Evolutionary conservation across 2,888 invertebrate species (phyloP), one percentile per base, ranked within the genome.

Genomic region (Malachius bipustulatus): DNA sequence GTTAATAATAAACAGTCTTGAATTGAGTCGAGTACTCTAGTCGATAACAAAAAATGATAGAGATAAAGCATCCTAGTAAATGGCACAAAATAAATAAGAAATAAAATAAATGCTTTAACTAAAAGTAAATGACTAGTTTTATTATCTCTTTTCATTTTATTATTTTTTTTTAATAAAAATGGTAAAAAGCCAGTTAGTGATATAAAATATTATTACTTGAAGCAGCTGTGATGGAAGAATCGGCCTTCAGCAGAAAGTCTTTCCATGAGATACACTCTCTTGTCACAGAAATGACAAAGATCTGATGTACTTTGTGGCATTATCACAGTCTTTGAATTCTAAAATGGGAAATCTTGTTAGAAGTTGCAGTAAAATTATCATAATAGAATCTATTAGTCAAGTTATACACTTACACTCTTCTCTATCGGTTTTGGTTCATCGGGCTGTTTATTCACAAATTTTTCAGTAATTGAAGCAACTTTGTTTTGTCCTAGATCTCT

Each of bases 261-360:
- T 62, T 96, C 94, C 69, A 94, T 90, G 15, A 94, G 75, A 62
- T 96, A 96, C 35, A 96, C 94, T 29, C 87, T 75, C 61, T 84
- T 82, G 35, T 79, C 76, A 65, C 96, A 96, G 64, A 91, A 89
- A 67, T 78, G 88, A 66, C 79, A 89, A 52, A 70, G 70, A 59
- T 84, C 82, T 6, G 80, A 80, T 36, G 73, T 75, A 38, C 74
- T 73, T 58, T 75, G 75, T 34, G 77, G 75, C 39, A 80, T 63
- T 14, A 69, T 54, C 26, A 71, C 66, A 39, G 70, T 66, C 55
- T 73, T 75, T 38, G 69, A 66, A 55, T 67, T 71, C 75, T 39
- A 16, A 26, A 39, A 39, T 34, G 19, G 19, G 11, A 31, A 31
- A 31, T 65, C 66, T 44, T 15, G 45, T 36, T 38, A 27, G 37